These are phyloP conservation scores for Drepana falcataria DNA, from an alignment of 2,888 invertebrate genomes.

Conservation along the genomic window DNA sequence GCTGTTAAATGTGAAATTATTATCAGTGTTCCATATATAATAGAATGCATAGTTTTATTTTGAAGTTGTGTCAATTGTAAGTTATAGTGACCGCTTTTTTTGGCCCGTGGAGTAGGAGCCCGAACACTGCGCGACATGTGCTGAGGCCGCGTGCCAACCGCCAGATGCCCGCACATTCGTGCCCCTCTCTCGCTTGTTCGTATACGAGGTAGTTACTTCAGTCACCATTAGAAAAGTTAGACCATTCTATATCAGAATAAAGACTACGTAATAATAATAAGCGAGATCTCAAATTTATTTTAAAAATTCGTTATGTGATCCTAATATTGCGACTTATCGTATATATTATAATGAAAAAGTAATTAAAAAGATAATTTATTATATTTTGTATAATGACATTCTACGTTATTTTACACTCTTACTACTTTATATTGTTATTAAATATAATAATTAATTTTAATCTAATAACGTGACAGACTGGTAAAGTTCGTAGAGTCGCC, in stretches of 20 bases:
- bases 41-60: no score
- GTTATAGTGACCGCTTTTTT: conserved; percentile 18
- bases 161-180: conserved; percentile 10
- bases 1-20: no score
- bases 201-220: conserved; percentile 68
- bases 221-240: conserved; percentile 67
- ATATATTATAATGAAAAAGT: conserved; percentile 54
- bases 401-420: conserved; percentile 76
- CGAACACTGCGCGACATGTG: conserved; percentile 13
- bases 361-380: conserved; percentile 75
- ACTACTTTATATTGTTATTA: conserved; percentile 75
- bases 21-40: no score
- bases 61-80: no score
- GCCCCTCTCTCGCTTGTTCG: conserved; percentile 69
- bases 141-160: conserved; percentile 8
- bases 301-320: conserved; percentile 73
- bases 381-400: conserved; percentile 77
- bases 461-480: conserved; percentile 79
- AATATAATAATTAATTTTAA: conserved; percentile 79
- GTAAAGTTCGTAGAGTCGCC: conserved; percentile 79
- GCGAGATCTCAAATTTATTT: conserved; percentile 79
- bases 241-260: conserved; percentile 72
- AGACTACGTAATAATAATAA: conserved; percentile 78
- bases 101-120: conserved; percentile 43
- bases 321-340: conserved; percentile 73